Conservation (phyloP, 2,113 vertebrate species). For the Perca schrenkii region DNA sequence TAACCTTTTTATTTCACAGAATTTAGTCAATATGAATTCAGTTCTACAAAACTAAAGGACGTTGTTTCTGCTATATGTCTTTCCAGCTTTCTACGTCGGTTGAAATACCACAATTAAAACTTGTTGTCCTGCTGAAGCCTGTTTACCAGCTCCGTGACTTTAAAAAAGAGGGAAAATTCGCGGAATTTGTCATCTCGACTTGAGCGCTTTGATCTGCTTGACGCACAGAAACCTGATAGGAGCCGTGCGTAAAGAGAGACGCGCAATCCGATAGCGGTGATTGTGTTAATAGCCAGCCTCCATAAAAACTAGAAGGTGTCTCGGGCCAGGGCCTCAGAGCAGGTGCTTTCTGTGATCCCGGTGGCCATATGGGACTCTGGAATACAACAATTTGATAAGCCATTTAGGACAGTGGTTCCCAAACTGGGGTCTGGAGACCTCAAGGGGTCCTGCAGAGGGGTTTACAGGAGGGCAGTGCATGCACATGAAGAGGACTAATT, state of each 20-base stretch:
- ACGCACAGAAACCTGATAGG: constrained; percentile 73
- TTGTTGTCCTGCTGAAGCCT: constrained; percentile 28
- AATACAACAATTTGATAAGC: constrained; percentile 71
- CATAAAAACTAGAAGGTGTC: constrained; percentile 80
- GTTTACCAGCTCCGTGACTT: constrained; percentile 58
- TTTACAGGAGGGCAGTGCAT: constrained; percentile 2
- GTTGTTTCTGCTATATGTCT: background rate
- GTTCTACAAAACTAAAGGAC: background rate
- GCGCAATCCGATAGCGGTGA: constrained; percentile 79
- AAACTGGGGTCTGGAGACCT: constrained; percentile 58
- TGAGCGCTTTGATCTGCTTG: constrained; percentile 78
- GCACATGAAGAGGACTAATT: constrained; percentile 12
- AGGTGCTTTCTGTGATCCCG: constrained; percentile 81
- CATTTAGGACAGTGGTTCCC: constrained; percentile 69
- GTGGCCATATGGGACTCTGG: constrained; percentile 71
- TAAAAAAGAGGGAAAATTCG: constrained; percentile 48
- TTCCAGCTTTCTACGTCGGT: background rate
- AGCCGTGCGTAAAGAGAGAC: constrained; percentile 71
- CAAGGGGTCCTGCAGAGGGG: constrained; percentile 34
- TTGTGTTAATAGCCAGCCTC: constrained; percentile 80
- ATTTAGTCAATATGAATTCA: background rate
- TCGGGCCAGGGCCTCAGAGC: constrained; percentile 73
- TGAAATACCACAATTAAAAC: constrained; percentile 41
- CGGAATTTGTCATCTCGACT: constrained; percentile 74
- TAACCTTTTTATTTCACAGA: background rate